phyloP scores from a whole-genome alignment of 1,140 invertebrate species.

The Yoshiicerus persimilis region DNA sequence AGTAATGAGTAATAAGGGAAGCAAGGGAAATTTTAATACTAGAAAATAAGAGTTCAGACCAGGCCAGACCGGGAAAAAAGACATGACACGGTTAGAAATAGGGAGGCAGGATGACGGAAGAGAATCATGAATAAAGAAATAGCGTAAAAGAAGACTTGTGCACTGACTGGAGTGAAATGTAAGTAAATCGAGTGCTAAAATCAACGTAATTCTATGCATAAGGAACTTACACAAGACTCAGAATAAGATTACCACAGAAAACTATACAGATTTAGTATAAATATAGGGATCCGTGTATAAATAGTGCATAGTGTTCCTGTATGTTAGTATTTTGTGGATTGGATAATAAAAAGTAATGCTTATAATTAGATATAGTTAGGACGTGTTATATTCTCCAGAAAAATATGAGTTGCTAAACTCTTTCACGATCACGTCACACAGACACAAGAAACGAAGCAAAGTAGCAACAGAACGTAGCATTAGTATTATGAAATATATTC shows the following conservation, averaged over 20 bases:
- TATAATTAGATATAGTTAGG: background rate
- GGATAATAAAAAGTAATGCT: background rate
- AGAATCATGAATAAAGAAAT: constrained; percentile 1
- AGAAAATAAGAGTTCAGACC: background rate
- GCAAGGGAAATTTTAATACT: background rate
- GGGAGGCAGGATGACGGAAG: background rate
- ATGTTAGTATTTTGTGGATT: background rate
- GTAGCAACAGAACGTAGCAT: background rate
- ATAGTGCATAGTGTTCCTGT: background rate
- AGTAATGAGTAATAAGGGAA: background rate
- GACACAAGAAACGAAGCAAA: background rate
- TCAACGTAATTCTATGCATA: background rate
- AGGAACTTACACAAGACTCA: background rate
- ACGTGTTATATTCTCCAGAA: background rate
- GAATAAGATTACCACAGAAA: background rate
- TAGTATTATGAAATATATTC: background rate
- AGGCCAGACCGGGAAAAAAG: background rate
- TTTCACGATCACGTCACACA: background rate
- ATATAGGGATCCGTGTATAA: background rate
- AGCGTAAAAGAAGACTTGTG: background rate
- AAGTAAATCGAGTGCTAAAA: background rate
- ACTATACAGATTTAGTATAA: background rate
- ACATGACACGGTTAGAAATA: background rate
- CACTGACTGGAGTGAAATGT: background rate
- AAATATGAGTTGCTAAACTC: background rate